Evolutionary conservation across 1,140 invertebrate species (phyloP).

Genomic region (Antheraea mylitta): DNA sequence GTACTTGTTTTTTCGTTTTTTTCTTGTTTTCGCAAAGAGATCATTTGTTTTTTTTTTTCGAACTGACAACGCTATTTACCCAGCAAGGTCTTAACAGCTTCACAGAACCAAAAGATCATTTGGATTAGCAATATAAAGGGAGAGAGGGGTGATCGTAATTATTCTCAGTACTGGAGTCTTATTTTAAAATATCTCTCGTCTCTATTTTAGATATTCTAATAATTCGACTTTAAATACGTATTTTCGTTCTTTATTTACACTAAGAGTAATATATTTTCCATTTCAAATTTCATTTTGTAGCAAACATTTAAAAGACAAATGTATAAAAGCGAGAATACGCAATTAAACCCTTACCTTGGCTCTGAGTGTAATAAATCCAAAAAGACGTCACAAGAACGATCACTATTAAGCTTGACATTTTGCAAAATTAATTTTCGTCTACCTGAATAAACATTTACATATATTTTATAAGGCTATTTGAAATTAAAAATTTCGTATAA

Average conservation of each 20-base stretch:
- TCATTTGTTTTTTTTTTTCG: too few relatives aligned
- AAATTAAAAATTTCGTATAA: too few relatives aligned
- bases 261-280: background rate
- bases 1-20: too few relatives aligned
- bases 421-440: background rate
- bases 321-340: background rate
- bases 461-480: background rate
- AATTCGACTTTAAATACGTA: background rate
- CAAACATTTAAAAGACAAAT: background rate
- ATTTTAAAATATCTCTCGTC: too few relatives aligned
- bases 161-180: too few relatives aligned
- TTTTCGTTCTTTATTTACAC: background rate
- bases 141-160: too few relatives aligned
- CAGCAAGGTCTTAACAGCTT: too few relatives aligned
- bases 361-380: constrained; percentile 33
- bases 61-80: too few relatives aligned
- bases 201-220: too few relatives aligned
- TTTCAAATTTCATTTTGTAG: background rate
- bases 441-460: constrained; percentile 4
- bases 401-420: constrained; percentile 27
- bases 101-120: too few relatives aligned
- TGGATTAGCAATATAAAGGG: too few relatives aligned
- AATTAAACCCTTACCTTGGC: constrained; percentile 26
- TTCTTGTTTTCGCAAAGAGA: too few relatives aligned
- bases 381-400: constrained; percentile 23